Evolutionary conservation across 1,140 invertebrate genomes (phyloP).

Genomic region (Chelonus insularis): DNA sequence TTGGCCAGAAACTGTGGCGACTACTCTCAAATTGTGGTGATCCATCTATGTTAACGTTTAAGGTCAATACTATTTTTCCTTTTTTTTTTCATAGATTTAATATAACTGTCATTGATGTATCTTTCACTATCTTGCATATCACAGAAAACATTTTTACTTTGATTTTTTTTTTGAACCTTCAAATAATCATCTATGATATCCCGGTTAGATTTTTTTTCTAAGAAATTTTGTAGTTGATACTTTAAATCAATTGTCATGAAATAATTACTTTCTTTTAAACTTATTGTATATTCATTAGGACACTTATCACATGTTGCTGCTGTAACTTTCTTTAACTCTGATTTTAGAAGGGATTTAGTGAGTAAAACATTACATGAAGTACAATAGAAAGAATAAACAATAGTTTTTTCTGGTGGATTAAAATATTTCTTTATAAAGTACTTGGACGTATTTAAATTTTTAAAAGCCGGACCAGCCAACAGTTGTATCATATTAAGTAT

Average conservation of each 20-base stretch:
- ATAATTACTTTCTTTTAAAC: slow-evolving; percentile 12
- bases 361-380: not conserved
- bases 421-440: not conserved
- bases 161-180: not conserved
- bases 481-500: slow-evolving; percentile 27
- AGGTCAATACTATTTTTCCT: slow-evolving; percentile 13
- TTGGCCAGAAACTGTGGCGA: slow-evolving; percentile 30
- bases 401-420: not conserved
- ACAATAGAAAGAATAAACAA: not conserved
- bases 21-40: slow-evolving; percentile 30
- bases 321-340: not conserved
- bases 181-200: slow-evolving; percentile 7
- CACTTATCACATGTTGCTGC: not conserved
- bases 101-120: not conserved
- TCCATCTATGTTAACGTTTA: slow-evolving; percentile 33
- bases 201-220: slow-evolving; percentile 12
- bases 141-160: too few relatives aligned
- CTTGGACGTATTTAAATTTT: slow-evolving; percentile 3
- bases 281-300: not conserved
- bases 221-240: slow-evolving; percentile 29
- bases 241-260: slow-evolving; percentile 27
- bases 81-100: not conserved
- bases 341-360: not conserved
- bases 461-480: slow-evolving; percentile 26
- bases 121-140: slow-evolving; percentile 3